Conservation (phyloP, 2,113 vertebrate genomes). For the Vanacampus margaritifer region DNA sequence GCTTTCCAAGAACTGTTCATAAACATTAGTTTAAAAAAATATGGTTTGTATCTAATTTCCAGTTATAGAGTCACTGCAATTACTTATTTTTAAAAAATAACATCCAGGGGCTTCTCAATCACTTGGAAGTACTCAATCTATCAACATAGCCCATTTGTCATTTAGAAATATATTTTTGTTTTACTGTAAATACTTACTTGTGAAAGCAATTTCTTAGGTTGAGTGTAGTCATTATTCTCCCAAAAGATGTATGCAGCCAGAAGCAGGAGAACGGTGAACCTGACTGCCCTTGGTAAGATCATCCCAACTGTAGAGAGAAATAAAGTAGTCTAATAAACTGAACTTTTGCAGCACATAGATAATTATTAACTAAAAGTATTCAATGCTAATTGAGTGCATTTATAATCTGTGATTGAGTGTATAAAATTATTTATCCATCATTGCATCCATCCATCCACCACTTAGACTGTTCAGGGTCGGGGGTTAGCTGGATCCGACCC, state of each 20-base stretch:
- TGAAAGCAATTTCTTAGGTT: background rate
- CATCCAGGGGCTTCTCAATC: background rate
- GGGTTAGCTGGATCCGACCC: no score
- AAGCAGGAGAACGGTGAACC: background rate
- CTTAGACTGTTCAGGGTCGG: no score
- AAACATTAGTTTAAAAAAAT: background rate
- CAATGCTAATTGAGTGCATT: no score
- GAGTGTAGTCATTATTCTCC: background rate
- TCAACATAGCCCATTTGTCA: background rate
- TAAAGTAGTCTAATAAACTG: no score
- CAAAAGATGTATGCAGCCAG: background rate
- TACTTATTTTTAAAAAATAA: background rate
- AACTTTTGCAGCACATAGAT: no score
- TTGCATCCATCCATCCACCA: no score
- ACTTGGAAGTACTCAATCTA: background rate
- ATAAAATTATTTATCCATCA: no score
- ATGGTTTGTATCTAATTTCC: background rate
- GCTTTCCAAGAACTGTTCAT: background rate
- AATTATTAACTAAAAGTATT: no score
- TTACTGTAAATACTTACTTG: background rate
- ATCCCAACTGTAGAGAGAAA: background rate
- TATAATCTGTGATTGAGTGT: no score
- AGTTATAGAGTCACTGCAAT: background rate
- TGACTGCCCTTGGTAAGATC: background rate
- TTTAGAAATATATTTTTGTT: background rate